Evolutionary conservation across 2,888 invertebrate species (phyloP).

Genomic region (Chelonus formosanus): DNA sequence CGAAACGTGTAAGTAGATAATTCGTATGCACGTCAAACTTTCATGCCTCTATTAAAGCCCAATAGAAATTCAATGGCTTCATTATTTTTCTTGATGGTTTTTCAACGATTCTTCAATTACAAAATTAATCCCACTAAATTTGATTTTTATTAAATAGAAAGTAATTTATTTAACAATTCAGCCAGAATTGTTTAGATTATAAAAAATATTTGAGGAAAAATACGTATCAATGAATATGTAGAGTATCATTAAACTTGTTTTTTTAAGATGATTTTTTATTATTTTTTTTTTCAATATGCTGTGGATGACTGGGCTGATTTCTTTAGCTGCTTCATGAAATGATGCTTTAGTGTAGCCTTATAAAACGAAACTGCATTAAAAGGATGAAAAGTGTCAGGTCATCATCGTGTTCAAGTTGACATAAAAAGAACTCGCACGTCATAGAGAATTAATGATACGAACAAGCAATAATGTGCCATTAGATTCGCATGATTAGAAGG

Average conservation of each 20-base stretch:
- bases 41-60: too few relatives aligned
- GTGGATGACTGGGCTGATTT: too few relatives aligned
- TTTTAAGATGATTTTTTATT: background rate
- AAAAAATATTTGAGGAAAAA: too few relatives aligned
- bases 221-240: too few relatives aligned
- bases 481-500: slow-evolving; percentile 22
- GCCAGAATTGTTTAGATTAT: too few relatives aligned
- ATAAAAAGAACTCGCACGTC: slow-evolving; percentile 21
- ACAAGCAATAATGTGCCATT: slow-evolving; percentile 22
- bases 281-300: background rate
- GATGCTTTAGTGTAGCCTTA: slow-evolving; percentile 13
- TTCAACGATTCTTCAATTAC: too few relatives aligned
- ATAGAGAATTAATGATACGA: slow-evolving; percentile 13
- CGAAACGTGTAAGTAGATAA: background rate
- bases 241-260: background rate
- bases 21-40: background rate
- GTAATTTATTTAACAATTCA: too few relatives aligned
- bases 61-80: too few relatives aligned
- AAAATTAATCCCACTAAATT: too few relatives aligned
- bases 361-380: slow-evolving; percentile 29
- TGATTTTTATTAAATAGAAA: too few relatives aligned
- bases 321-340: too few relatives aligned
- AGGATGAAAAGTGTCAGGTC: slow-evolving; percentile 29
- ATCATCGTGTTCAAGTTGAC: slow-evolving; percentile 30
- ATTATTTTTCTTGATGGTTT: too few relatives aligned